Evolutionary conservation across 2,888 invertebrate species (phyloP).

Genomic region (Phyto melanocephala): DNA sequence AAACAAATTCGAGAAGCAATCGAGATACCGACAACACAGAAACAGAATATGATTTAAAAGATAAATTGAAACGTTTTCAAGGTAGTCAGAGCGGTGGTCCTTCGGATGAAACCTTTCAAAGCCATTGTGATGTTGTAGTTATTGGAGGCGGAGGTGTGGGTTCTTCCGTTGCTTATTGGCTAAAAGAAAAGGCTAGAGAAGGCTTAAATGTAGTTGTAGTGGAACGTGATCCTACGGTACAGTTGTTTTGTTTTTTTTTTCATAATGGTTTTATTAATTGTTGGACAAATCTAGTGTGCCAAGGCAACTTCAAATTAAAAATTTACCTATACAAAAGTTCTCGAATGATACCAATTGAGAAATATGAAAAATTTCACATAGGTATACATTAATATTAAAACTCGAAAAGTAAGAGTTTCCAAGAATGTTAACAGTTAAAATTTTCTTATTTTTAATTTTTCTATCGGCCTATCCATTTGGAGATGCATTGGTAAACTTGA

Average conservation of each 20-base stretch:
- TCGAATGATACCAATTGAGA: too few species aligned
- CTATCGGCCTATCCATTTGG: too few species aligned
- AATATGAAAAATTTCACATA: too few species aligned
- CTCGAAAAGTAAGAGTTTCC: too few species aligned
- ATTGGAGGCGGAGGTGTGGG: conserved; percentile 97
- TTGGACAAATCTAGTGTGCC: too few species aligned
- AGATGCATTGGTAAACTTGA: too few species aligned
- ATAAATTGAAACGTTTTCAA: conserved; percentile 52
- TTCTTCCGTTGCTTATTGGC: conserved; percentile 93
- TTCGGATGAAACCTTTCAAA: conserved; percentile 79
- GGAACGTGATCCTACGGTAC: conserved; percentile 92
- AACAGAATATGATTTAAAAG: conserved; percentile 40
- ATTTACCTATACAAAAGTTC: too few species aligned
- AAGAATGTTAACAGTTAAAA: too few species aligned
- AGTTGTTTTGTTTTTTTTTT: not conserved
- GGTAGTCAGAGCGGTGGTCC: not conserved
- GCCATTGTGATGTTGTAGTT: conserved; percentile 87
- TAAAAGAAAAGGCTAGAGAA: conserved; percentile 86
- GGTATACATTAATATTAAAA: too few species aligned
- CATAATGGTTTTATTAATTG: too few species aligned
- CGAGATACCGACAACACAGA: not conserved
- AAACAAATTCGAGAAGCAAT: conserved; percentile 27
- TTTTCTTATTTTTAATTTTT: too few species aligned
- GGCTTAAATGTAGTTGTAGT: conserved; percentile 90
- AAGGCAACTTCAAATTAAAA: too few species aligned